Conservation (phyloP, 2,113 vertebrate species). For the Sterrhoptilus dennistouni region DNA sequence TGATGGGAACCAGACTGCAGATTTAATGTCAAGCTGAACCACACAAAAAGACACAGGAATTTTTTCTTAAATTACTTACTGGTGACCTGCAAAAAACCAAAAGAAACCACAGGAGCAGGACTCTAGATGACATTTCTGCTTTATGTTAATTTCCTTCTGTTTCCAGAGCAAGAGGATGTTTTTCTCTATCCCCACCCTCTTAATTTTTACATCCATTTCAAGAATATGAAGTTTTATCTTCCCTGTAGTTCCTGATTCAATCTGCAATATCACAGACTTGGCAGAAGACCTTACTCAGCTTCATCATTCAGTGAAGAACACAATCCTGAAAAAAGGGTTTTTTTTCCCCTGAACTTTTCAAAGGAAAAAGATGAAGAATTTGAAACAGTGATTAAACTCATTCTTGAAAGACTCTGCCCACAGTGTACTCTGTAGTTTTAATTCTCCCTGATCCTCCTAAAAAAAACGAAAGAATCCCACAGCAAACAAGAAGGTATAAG, state of each 20-base stretch:
- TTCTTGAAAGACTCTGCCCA: background rate
- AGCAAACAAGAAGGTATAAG: background rate
- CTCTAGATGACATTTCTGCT: background rate
- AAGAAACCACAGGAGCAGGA: background rate
- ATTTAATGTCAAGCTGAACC: background rate
- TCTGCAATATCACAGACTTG: background rate
- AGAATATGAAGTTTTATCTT: background rate
- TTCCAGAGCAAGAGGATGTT: background rate
- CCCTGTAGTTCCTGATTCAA: background rate
- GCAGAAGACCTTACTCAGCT: background rate
- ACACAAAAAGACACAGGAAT: background rate
- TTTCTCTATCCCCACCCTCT: background rate
- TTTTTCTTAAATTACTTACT: background rate
- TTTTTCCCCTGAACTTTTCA: background rate
- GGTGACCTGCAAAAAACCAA: background rate
- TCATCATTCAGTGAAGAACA: background rate
- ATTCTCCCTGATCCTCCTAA: background rate
- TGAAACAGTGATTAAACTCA: background rate
- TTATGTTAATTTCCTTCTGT: background rate
- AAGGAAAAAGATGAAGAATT: background rate
- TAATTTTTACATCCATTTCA: background rate
- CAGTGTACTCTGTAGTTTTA: background rate
- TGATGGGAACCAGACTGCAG: slow-evolving; percentile 1
- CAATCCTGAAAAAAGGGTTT: background rate
- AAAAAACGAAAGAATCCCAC: background rate